Percentiles rank a stretch among this genome's conserved stretches.
phyloP scores from a whole-genome alignment of 2,797 vertebrate species.

The Sus cebifrons region DNA sequence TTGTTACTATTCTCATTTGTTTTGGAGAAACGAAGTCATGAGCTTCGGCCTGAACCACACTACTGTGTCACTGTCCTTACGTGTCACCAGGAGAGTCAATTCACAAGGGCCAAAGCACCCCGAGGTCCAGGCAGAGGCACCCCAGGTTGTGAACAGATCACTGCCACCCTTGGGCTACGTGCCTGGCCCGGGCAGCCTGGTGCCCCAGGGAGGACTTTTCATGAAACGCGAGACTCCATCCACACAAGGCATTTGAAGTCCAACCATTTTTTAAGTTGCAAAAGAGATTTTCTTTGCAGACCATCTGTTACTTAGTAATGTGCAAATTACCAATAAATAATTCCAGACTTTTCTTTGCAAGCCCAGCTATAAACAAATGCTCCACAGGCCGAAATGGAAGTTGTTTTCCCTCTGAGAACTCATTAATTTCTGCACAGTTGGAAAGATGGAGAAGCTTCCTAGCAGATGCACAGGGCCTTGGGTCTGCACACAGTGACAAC shows the following conservation, averaged over 20 bases:
- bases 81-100: background rate
- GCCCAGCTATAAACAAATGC: conserved; percentile 86
- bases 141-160: background rate
- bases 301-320: conserved; percentile 89
- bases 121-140: background rate
- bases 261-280: conserved; percentile 78
- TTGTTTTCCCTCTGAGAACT: conserved; percentile 80
- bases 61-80: background rate
- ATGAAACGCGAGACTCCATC: conserved; percentile 54
- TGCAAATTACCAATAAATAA: conserved; percentile 90
- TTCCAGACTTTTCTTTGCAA: conserved; percentile 89
- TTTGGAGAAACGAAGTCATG: background rate
- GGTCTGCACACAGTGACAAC: conserved; percentile 53
- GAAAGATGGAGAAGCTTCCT: conserved; percentile 48
- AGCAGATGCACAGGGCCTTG: conserved; percentile 56
- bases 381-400: conserved; percentile 80
- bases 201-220: conserved; percentile 62
- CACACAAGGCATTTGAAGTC: conserved; percentile 72
- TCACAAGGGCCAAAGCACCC: no score
- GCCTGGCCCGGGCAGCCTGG: conserved; percentile 12
- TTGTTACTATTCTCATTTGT: background rate
- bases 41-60: background rate
- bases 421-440: conserved; percentile 74
- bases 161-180: conserved; percentile 20
- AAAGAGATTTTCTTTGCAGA: conserved; percentile 82